These are phyloP conservation scores for Siphonodentalium dalli DNA, from an alignment of 2,888 invertebrate species.

Conservation along the genomic window DNA sequence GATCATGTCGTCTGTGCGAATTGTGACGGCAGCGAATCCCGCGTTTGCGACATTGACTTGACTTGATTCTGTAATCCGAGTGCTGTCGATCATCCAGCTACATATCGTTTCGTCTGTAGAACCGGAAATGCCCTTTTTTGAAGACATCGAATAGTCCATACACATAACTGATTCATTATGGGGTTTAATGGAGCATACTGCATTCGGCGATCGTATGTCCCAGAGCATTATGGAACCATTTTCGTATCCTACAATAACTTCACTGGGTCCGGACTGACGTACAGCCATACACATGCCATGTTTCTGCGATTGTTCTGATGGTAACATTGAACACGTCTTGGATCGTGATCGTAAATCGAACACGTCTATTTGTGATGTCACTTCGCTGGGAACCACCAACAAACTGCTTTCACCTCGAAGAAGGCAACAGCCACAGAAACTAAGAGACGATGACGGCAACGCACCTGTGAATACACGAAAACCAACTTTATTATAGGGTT, in stretches of 20 bases:
- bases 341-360: constrained; percentile 26
- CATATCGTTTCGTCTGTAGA: constrained; percentile 37
- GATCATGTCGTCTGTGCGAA: constrained; percentile 50
- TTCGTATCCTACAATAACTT: constrained; percentile 48
- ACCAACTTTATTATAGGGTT: too few relatives aligned
- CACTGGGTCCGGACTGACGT: neutral
- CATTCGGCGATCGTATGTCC: constrained; percentile 34
- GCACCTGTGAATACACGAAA: too few relatives aligned
- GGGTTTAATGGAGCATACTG: constrained; percentile 25
- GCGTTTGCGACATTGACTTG: constrained; percentile 35
- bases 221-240: constrained; percentile 47
- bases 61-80: constrained; percentile 9
- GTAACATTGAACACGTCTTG: too few relatives aligned
- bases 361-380: constrained; percentile 36
- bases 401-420: constrained; percentile 8
- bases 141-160: constrained; percentile 30
- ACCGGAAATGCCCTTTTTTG: constrained; percentile 38
- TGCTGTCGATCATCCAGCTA: constrained; percentile 32
- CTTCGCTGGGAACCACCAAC: constrained; percentile 35
- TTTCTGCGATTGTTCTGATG: constrained; percentile 1
- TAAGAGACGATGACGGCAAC: too few relatives aligned
- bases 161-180: constrained; percentile 48
- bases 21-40: constrained; percentile 42
- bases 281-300: constrained; percentile 51
- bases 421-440: constrained; percentile 32